A percentile compares a stretch with the other conserved stretches of the same genome.
phyloP scores from a whole-genome alignment of 2,888 invertebrate species.

The Diarsia rubi region DNA sequence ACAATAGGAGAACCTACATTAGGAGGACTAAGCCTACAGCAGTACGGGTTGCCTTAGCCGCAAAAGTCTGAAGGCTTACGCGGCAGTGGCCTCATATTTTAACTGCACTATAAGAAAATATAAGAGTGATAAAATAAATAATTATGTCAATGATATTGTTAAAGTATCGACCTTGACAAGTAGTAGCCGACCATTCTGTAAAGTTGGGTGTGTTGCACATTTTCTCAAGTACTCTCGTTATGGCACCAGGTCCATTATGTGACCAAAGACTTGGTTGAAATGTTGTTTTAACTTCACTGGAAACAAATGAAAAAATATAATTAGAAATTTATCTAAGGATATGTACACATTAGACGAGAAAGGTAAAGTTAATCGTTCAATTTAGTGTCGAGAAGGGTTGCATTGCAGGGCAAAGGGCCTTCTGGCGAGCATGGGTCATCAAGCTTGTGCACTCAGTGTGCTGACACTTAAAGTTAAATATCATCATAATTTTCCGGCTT shows the following conservation, averaged over 20 bases:
- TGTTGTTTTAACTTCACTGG: slow-evolving; percentile 71
- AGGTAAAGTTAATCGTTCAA: neutral
- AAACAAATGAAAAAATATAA: neutral
- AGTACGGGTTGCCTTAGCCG: no score
- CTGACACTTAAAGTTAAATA: no score
- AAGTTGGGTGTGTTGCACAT: slow-evolving; percentile 82
- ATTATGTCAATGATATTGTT: neutral
- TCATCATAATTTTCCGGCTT: no score
- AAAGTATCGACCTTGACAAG: slow-evolving; percentile 51
- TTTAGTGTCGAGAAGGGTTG: no score
- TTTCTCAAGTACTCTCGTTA: slow-evolving; percentile 91
- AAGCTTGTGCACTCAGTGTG: no score
- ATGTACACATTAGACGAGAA: neutral
- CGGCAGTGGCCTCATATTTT: neutral
- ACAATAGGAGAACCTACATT: no score
- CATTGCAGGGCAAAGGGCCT: no score
- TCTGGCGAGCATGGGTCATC: no score
- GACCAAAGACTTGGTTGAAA: slow-evolving; percentile 91
- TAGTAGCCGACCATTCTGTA: slow-evolving; percentile 52
- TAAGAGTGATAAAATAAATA: neutral
- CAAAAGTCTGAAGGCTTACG: no score
- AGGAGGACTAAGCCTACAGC: no score
- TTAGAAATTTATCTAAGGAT: neutral
- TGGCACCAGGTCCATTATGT: slow-evolving; percentile 92
- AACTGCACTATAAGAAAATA: neutral